These are phyloP conservation scores for Geophilus truncorum DNA, from an alignment of 2,888 invertebrate species.

Conservation along the genomic window DNA sequence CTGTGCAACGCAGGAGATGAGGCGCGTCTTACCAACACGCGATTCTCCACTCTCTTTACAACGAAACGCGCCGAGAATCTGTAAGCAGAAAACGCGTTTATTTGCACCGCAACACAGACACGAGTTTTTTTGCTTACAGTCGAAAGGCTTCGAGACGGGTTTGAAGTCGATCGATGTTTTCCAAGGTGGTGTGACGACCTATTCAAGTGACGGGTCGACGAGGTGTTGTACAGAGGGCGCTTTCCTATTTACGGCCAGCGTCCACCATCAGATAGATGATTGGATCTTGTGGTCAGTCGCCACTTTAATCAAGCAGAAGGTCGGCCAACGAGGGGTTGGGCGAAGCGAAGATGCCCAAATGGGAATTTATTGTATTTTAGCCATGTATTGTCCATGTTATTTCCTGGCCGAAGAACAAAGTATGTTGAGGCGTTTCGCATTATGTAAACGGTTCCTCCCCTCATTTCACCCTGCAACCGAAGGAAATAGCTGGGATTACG, in stretches of 20 bases:
- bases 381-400: conserved; percentile 32
- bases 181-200: background rate
- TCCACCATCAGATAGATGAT: conserved; percentile 32
- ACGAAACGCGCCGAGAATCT: background rate
- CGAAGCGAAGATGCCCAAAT: background rate
- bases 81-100: background rate
- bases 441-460: conserved; percentile 32
- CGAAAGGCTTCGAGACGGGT: background rate
- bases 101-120: background rate
- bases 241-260: conserved; percentile 30
- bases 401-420: conserved; percentile 29
- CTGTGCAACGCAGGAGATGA: conserved; percentile 23
- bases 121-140: background rate
- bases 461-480: background rate
- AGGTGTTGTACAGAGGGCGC: background rate
- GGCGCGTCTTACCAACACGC: background rate
- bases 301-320: conserved; percentile 34
- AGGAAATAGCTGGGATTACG: conserved; percentile 29
- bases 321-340: background rate
- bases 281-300: conserved; percentile 33
- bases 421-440: conserved; percentile 11
- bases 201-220: background rate
- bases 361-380: conserved; percentile 34
- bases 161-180: background rate
- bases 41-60: background rate